These are phyloP conservation scores for Teleogryllus oceanicus DNA, from an alignment of 2,888 invertebrate species.

Conservation along the genomic window DNA sequence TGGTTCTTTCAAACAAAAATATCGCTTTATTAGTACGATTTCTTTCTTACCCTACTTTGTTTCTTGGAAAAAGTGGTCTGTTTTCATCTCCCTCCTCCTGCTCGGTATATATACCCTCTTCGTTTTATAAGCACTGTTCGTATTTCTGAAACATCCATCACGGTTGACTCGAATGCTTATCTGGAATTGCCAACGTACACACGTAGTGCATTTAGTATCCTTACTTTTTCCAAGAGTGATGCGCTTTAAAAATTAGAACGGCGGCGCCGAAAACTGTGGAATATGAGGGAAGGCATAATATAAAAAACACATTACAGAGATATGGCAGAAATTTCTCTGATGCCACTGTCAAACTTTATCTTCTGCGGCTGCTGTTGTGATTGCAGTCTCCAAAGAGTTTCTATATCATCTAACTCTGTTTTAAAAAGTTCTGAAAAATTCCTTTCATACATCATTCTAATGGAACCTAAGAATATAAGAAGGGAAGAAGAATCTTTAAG, in stretches of 20 bases:
- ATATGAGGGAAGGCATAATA: neutral
- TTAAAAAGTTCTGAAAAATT: constrained; percentile 9
- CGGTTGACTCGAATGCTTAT: neutral
- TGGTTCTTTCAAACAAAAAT: neutral
- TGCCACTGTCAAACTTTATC: constrained; percentile 10
- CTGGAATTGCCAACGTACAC: constrained; percentile 6
- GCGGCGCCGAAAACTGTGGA: neutral
- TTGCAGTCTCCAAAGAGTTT: constrained; percentile 18
- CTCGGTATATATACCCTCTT: neutral
- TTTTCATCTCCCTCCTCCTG: neutral
- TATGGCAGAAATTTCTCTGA: neutral
- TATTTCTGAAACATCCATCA: neutral
- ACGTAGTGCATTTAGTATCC: neutral
- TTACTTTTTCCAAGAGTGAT: neutral
- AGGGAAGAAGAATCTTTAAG: constrained; percentile 18
- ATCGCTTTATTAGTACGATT: neutral
- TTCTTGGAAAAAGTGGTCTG: neutral
- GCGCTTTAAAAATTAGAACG: constrained; percentile 1
- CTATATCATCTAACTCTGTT: constrained; percentile 18
- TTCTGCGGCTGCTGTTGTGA: neutral
- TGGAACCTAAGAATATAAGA: constrained; percentile 10
- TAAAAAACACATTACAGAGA: constrained; percentile 18
- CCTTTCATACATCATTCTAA: constrained; percentile 18
- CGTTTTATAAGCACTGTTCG: neutral
- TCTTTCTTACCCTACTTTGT: neutral